Evolutionary conservation across 1,140 invertebrate species (phyloP).

Genomic region (Ostrea edulis): DNA sequence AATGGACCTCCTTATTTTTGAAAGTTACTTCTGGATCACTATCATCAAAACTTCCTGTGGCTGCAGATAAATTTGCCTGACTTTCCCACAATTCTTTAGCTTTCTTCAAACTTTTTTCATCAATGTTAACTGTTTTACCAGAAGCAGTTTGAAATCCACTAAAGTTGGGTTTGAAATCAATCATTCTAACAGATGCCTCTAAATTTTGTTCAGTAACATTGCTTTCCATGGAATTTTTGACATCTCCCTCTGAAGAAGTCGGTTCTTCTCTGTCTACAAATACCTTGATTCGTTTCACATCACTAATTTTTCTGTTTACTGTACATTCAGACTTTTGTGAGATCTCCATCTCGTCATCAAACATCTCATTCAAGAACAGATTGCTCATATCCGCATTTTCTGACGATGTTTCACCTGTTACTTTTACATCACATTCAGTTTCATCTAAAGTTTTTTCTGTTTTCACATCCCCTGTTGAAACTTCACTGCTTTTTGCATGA

Average conservation of each 20-base stretch:
- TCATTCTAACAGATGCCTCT: not conserved
- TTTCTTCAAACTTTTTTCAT: slow-evolving; percentile 47
- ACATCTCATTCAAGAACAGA: slow-evolving; percentile 54
- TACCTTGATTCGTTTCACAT: not conserved
- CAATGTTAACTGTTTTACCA: slow-evolving; percentile 48
- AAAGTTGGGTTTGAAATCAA: not conserved
- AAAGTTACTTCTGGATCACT: slow-evolving; percentile 35
- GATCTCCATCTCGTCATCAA: slow-evolving; percentile 59
- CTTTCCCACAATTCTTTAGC: slow-evolving; percentile 41
- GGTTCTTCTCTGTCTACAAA: not conserved
- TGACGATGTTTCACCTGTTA: not conserved
- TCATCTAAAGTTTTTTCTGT: not conserved
- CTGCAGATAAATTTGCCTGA: not conserved
- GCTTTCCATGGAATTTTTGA: not conserved
- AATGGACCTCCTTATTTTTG: not conserved
- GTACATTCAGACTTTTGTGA: slow-evolving; percentile 51
- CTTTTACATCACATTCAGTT: not conserved
- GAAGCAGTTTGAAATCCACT: slow-evolving; percentile 60
- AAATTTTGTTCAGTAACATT: not conserved
- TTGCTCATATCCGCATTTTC: not conserved
- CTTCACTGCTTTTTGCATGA: not conserved
- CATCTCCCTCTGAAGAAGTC: not conserved
- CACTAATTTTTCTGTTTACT: not conserved
- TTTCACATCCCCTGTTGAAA: not conserved
- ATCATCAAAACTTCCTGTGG: not conserved